Conservation (phyloP, 2,888 invertebrate genomes). For the Copidosoma aretas region DNA sequence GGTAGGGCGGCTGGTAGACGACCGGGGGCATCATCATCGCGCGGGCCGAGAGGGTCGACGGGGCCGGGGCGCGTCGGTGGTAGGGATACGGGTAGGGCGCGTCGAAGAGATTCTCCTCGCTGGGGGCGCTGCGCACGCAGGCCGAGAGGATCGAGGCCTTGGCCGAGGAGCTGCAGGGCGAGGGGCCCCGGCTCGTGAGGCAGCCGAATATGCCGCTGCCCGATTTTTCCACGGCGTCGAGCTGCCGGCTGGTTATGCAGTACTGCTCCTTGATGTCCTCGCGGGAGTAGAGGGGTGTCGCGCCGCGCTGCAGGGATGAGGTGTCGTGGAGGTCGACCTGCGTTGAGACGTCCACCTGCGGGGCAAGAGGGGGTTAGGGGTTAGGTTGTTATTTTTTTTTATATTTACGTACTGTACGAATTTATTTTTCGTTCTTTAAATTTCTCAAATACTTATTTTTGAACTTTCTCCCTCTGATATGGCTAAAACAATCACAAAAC, state of each 20-base stretch:
- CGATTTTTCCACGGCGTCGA: constrained; percentile 77
- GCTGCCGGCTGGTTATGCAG: constrained; percentile 89
- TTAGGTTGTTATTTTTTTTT: not conserved
- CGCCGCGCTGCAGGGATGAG: constrained; percentile 51
- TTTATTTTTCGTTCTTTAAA: no score
- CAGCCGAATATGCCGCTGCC: constrained; percentile 82
- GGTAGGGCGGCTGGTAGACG: constrained; percentile 57
- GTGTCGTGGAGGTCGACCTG: constrained; percentile 63
- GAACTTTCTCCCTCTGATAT: no score
- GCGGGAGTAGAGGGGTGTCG: constrained; percentile 78
- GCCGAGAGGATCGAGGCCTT: constrained; percentile 81
- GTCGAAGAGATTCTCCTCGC: constrained; percentile 84
- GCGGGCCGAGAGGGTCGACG: constrained; percentile 35
- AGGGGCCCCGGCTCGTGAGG: constrained; percentile 77
- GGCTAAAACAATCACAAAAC: no score
- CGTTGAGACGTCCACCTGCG: constrained; percentile 61
- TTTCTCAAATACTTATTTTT: no score
- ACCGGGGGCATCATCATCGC: constrained; percentile 45
- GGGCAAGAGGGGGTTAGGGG: not conserved
- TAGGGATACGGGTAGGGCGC: constrained; percentile 55
- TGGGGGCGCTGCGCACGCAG: constrained; percentile 85
- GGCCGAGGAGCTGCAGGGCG: constrained; percentile 68
- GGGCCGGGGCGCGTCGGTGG: constrained; percentile 64
- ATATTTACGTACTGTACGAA: not conserved
- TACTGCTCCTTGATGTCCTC: constrained; percentile 92